Evolutionary conservation across 2,888 invertebrate species (phyloP).

Genomic region (Notodonta dromedarius): DNA sequence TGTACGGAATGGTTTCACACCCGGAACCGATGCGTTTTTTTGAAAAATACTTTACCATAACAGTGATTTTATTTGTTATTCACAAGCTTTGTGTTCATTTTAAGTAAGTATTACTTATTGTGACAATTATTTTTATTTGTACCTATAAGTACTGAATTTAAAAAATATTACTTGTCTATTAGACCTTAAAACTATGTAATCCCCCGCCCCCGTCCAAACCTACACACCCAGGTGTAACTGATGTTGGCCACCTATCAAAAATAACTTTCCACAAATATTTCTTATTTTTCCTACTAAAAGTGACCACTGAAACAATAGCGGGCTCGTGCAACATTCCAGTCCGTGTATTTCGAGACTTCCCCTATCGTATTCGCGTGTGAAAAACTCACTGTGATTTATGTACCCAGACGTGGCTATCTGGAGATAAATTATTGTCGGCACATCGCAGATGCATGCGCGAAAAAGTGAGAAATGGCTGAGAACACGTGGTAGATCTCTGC

Average conservation of each 20-base stretch:
- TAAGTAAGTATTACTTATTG: too few relatives aligned
- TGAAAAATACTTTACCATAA: too few relatives aligned
- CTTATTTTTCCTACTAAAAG: not conserved
- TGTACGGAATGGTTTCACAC: not conserved
- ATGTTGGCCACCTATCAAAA: too few relatives aligned
- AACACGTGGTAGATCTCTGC: slow-evolving; percentile 3
- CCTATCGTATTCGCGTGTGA: slow-evolving; percentile 53
- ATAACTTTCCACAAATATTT: not conserved
- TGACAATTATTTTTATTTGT: too few relatives aligned
- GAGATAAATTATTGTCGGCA: slow-evolving; percentile 70
- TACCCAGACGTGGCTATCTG: slow-evolving; percentile 64
- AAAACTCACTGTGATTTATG: slow-evolving; percentile 74
- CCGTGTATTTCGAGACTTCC: slow-evolving; percentile 36
- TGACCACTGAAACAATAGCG: not conserved
- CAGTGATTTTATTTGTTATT: too few relatives aligned
- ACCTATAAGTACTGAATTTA: too few relatives aligned
- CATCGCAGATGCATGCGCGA: slow-evolving; percentile 63
- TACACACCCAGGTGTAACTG: too few relatives aligned
- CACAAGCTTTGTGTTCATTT: too few relatives aligned
- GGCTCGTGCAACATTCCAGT: slow-evolving; percentile 10
- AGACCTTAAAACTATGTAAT: too few relatives aligned
- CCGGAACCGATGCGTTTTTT: not conserved
- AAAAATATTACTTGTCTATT: too few relatives aligned
- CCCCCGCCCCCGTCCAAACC: too few relatives aligned
- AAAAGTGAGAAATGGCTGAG: slow-evolving; percentile 61